These are phyloP conservation scores for Pasiphila rectangulata DNA, from an alignment of 2,888 invertebrate species.

Conservation along the genomic window DNA sequence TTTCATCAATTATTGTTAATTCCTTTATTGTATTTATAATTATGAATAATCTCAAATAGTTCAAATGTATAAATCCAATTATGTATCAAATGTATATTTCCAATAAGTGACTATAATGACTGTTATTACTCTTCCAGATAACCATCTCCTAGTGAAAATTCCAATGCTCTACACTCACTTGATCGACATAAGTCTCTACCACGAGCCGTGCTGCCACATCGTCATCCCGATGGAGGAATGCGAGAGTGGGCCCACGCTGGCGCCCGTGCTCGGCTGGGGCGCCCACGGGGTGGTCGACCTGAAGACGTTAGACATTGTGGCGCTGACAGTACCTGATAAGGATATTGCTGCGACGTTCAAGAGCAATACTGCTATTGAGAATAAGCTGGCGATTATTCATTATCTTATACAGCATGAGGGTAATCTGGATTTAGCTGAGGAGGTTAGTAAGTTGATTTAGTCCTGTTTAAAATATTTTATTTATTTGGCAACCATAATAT, in stretches of 20 bases:
- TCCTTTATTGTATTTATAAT: too few relatives aligned
- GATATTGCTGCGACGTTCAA: conserved; percentile 86
- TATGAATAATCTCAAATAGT: too few relatives aligned
- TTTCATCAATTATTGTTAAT: too few relatives aligned
- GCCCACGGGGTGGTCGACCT: conserved; percentile 82
- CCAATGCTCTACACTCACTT: conserved; percentile 92
- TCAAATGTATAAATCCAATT: too few relatives aligned
- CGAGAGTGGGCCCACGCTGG: conserved; percentile 83
- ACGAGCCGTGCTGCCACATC: conserved; percentile 91
- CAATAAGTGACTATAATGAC: too few relatives aligned
- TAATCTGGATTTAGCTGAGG: conserved; percentile 87
- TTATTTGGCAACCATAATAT: too few relatives aligned
- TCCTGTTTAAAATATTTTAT: too few relatives aligned
- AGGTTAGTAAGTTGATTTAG: conserved; percentile 76
- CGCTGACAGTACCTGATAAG: conserved; percentile 83
- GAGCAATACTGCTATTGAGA: conserved; percentile 83
- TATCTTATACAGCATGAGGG: conserved; percentile 89
- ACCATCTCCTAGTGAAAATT: conserved; percentile 90
- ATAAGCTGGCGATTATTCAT: conserved; percentile 90
- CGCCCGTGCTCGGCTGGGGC: conserved; percentile 82
- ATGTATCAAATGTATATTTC: too few relatives aligned
- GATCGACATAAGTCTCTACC: conserved; percentile 90
- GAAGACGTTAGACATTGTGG: conserved; percentile 86
- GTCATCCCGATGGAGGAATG: conserved; percentile 83
- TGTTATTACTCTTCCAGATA: conserved; percentile 74